A percentile compares a stretch with the other conserved stretches of the same genome.
These are phyloP conservation scores for Gobiocypris rarus DNA, from an alignment of 2,113 vertebrate species.

Conservation along the genomic window DNA sequence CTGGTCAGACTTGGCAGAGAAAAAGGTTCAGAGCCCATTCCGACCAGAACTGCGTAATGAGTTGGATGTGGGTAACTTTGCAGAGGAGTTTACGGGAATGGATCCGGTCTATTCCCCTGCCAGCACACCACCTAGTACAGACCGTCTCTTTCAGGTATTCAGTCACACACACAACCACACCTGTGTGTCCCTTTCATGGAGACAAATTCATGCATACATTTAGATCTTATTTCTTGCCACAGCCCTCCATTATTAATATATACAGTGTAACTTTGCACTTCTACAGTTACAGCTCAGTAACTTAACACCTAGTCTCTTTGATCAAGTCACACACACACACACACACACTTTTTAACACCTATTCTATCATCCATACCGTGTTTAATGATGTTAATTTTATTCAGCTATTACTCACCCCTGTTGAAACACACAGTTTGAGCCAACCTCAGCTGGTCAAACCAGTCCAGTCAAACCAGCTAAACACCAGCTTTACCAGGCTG, in stretches of 20 bases:
- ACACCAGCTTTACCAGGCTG: neutral
- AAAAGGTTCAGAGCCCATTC: constrained; percentile 84
- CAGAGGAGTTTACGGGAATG: constrained; percentile 90
- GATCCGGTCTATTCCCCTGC: constrained; percentile 91
- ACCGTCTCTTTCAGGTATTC: constrained; percentile 85
- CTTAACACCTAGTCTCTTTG: neutral
- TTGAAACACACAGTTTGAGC: too few relatives aligned
- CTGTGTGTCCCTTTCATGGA: neutral
- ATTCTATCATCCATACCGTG: neutral
- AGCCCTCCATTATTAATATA: constrained; percentile 5
- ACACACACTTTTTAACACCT: neutral
- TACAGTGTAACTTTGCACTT: neutral
- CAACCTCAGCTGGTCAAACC: too few relatives aligned
- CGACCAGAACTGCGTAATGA: constrained; percentile 87
- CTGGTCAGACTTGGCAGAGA: constrained; percentile 83
- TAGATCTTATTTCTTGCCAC: neutral
- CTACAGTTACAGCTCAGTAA: neutral
- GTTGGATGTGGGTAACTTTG: constrained; percentile 89
- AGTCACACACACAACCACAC: neutral
- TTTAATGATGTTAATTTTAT: neutral
- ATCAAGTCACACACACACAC: neutral
- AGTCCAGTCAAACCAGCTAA: constrained; percentile 3
- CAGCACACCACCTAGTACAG: constrained; percentile 85
- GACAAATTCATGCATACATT: neutral
- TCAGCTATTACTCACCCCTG: neutral